Evolutionary conservation across 1,140 invertebrate genomes (phyloP).

Genomic region (Heliothis virescens): DNA sequence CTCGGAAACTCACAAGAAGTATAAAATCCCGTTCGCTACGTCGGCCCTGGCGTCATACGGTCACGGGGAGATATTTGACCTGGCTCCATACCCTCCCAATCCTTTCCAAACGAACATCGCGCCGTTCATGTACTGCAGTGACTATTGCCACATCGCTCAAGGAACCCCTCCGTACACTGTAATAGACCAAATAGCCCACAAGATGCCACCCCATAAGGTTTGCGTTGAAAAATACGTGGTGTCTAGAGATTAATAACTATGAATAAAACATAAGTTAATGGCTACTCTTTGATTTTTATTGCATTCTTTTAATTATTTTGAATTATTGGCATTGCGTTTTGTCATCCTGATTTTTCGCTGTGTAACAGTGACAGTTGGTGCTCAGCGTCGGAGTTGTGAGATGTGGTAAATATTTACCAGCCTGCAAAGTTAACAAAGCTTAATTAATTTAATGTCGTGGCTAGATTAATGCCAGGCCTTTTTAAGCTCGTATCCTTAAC

Average conservation of each 20-base stretch:
- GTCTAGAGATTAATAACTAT: constrained; percentile 60
- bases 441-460: too few relatives aligned
- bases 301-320: neutral
- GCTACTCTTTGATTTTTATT: neutral
- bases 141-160: constrained; percentile 77
- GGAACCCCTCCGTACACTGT: constrained; percentile 73
- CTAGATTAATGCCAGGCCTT: too few relatives aligned
- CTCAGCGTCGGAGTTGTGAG: neutral
- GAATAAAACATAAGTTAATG: constrained; percentile 24
- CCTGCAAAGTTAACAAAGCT: neutral
- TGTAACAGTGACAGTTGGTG: neutral
- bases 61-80: constrained; percentile 70
- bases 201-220: constrained; percentile 59
- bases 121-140: constrained; percentile 82
- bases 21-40: constrained; percentile 66
- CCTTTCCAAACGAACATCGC: constrained; percentile 78
- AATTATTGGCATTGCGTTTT: neutral
- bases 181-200: constrained; percentile 69
- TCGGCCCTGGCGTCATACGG: constrained; percentile 71
- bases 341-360: neutral
- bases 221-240: constrained; percentile 68
- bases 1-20: constrained; percentile 77
- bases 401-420: constrained; percentile 30
- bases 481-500: too few relatives aligned
- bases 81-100: constrained; percentile 74